Conservation (phyloP, 2,888 invertebrate genomes). For the Abrostola tripartita region DNA sequence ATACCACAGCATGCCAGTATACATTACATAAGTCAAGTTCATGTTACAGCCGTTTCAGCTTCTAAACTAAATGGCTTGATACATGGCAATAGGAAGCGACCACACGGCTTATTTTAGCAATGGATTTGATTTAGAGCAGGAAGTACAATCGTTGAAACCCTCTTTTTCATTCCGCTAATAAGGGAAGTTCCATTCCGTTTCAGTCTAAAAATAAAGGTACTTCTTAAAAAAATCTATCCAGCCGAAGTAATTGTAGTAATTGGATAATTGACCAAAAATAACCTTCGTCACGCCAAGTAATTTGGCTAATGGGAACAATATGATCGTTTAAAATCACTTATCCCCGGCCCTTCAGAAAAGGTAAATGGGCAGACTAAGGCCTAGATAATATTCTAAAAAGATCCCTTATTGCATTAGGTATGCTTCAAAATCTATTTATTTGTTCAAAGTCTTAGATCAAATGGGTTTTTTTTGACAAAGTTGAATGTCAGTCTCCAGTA, state of each 20-base stretch:
- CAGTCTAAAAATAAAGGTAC: slow-evolving; percentile 25
- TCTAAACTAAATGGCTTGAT: no score
- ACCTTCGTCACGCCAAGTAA: slow-evolving; percentile 29
- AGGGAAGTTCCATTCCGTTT: background rate
- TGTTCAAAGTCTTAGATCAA: no score
- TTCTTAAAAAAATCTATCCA: background rate
- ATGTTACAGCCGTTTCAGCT: no score
- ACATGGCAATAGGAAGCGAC: no score
- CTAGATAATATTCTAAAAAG: slow-evolving; percentile 7
- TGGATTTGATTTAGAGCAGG: no score
- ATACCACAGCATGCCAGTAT: no score
- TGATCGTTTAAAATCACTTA: slow-evolving; percentile 45
- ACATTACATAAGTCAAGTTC: no score
- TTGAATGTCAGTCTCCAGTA: no score
- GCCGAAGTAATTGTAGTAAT: slow-evolving; percentile 38
- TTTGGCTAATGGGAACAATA: slow-evolving; percentile 43
- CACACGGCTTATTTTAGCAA: no score
- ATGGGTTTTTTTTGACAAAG: no score
- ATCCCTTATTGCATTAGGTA: background rate
- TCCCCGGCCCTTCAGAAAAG: slow-evolving; percentile 8
- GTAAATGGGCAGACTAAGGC: slow-evolving; percentile 14
- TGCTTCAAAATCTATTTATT: no score
- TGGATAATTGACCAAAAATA: slow-evolving; percentile 36
- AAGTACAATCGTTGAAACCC: background rate
- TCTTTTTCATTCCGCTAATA: background rate